A percentile compares a stretch with the other conserved stretches of the same genome.
phyloP scores from a whole-genome alignment of 2,797 vertebrate genomes.

The Diplodus sargus region DNA sequence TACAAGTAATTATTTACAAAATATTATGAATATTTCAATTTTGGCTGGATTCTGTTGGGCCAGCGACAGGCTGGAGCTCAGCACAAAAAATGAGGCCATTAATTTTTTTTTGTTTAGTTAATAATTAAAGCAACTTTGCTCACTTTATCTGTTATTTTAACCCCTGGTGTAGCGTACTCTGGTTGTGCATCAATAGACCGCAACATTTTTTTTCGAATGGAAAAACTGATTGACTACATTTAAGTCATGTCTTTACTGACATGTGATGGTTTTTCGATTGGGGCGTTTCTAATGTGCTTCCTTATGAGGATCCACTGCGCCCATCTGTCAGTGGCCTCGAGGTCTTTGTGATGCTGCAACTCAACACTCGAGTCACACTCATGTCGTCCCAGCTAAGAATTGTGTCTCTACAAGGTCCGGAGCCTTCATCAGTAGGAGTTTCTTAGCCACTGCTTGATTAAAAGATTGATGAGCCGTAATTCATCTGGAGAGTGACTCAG shows the following conservation, averaged over 20 bases:
- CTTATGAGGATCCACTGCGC: constrained; percentile 38
- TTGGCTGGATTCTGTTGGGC: too few species aligned
- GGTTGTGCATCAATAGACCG: too few species aligned
- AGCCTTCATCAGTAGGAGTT: constrained; percentile 20
- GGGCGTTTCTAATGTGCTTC: constrained; percentile 16
- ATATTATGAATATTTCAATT: too few species aligned
- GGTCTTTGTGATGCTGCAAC: constrained; percentile 52
- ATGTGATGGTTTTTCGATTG: constrained; percentile 20
- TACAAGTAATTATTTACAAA: too few species aligned
- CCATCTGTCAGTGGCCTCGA: constrained; percentile 68
- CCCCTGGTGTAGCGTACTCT: too few species aligned
- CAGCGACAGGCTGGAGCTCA: too few species aligned
- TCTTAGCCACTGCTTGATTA: constrained; percentile 4
- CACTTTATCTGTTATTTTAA: too few species aligned
- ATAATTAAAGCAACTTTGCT: too few species aligned
- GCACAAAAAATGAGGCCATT: too few species aligned
- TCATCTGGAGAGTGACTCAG: constrained; percentile 22
- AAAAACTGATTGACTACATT: background rate
- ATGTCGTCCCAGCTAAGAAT: background rate
- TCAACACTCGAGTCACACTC: constrained; percentile 54
- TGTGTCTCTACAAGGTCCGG: constrained; percentile 20
- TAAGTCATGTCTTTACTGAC: constrained; percentile 6
- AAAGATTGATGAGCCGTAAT: background rate
- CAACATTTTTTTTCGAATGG: too few species aligned
- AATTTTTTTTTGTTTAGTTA: too few species aligned